These are phyloP conservation scores for Lordiphosa mommai DNA, from an alignment of 1,140 invertebrate genomes.

Conservation along the genomic window DNA sequence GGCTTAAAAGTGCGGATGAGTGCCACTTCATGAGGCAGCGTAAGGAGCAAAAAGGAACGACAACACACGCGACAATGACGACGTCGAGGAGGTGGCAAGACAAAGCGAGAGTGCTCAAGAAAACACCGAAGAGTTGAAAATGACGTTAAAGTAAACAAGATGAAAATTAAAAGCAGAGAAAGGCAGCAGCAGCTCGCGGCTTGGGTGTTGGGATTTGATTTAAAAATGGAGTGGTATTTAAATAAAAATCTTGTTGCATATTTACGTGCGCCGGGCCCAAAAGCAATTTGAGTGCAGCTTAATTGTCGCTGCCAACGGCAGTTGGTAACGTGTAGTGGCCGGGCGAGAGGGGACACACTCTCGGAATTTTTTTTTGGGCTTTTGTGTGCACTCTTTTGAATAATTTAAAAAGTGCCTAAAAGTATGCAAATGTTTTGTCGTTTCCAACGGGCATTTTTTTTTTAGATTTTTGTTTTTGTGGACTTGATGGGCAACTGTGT, in stretches of 20 bases:
- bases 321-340: neutral
- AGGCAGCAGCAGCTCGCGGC: conserved; percentile 13
- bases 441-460: neutral
- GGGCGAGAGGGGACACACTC: neutral
- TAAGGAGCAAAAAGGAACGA: conserved; percentile 47
- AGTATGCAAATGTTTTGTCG: conserved; percentile 61
- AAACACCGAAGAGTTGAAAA: conserved; percentile 78
- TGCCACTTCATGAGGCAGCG: conserved; percentile 70
- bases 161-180: conserved; percentile 70
- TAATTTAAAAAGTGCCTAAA: conserved; percentile 70
- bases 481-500: no score
- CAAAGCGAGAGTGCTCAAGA: conserved; percentile 67
- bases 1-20: conserved; percentile 79
- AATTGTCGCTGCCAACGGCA: conserved; percentile 50
- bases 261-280: conserved; percentile 44
- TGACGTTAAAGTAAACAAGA: conserved; percentile 79
- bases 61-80: conserved; percentile 54
- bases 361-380: conserved; percentile 34
- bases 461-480: neutral
- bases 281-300: conserved; percentile 74
- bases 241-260: conserved; percentile 77
- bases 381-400: conserved; percentile 61
- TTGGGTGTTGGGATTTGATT: conserved; percentile 66
- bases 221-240: conserved; percentile 78
- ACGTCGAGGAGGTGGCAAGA: conserved; percentile 22